Evolutionary conservation across 2,888 invertebrate species (phyloP), one percentile per base, ranked within the genome.

Genomic region (Xestia c-nigrum): DNA sequence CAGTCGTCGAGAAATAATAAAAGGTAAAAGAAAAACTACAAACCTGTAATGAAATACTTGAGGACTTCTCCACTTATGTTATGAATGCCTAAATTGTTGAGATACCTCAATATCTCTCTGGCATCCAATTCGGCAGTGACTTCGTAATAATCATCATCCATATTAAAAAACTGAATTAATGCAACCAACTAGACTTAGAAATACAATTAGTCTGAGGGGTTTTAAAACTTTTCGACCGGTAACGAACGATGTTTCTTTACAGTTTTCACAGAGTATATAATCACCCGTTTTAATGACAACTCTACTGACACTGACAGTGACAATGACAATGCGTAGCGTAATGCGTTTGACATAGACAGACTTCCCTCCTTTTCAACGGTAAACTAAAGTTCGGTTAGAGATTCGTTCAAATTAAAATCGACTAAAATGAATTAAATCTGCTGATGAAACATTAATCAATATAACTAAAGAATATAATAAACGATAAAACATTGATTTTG

Each of bases 41-140:
- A 95, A 98, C 98, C 98, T 97, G 97, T 97, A 90, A 98, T 98
- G 92, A 98, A 98, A 92, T 97, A 98, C 95, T 98, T 98, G 73
- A 98, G 95, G 90, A 98, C 98, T 92, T 97, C 97, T 31, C 97
- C 97, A 80, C 97, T 98, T 86, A 98, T 97, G 91, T 98, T 98
- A 76, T 97, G 97, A 90, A 98, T 98, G 76, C 98, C 98, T 89
- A 98, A 95, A 90, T 98, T 97, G 94, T 98, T 98, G 88, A 98
- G 94, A 95, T 98, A 98, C 84, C 97, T 94, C 86, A 98, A 95
- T 91, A 98, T 97, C 94, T 98, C 98, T 90, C 97, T 97, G n/a
- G 98, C 97, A 93, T 98, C 98, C 91, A 98, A 93, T 86, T 96
- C 94, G 14, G 94, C 91, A 63, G 95, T 94, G n/a, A 96, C 86